Evolutionary conservation across 2,113 vertebrate genomes (phyloP), one percentile per base, ranked within the genome.

Genomic region (Seriola quinqueradiata): DNA sequence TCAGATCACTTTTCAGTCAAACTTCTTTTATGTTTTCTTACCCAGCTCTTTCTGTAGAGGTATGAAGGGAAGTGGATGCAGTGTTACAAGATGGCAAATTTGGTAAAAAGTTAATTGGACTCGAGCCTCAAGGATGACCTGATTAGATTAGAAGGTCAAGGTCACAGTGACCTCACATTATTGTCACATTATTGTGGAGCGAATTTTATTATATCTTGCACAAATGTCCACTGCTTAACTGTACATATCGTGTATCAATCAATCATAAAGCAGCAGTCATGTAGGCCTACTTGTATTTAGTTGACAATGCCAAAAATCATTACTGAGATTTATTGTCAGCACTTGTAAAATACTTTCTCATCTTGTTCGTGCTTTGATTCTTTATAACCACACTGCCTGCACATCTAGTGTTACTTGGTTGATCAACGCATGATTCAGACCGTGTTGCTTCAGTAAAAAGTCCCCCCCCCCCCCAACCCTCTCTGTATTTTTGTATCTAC

Each of bases 371-470:
- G 38, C 50, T 66, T 23, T 70, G 59, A 79, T 60, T 42, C 32
- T 46, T 8, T 75, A 10, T 54, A 61, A 42, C 59, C 48, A 54
- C 0, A 6, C 67, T 4, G 21, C 59, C 67, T 42, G 36, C 21
- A 65, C 42, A 54, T 50, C n/a, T 42, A 50, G 14, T 44, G 19
- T 78, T 63, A 32, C 63, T 74, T 44, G 25, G 55, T n/a, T 70
- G 75, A 42, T 79, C n/a, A 21, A 13, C 28, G 52, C 52, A 3
- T 66, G 71, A 89, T 61, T 77, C 82, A 82, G 50, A 69, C 60
- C 28, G 32, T 40, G 59, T 75, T 65, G 70, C 61, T 44, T 67
- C 23, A 42, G 44, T 34, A 16, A 52, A 50, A 23, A 38, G 12
- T 34, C 46, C 28, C 25, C 23, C 19, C 19, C 36, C 32, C 21